These are phyloP conservation scores for Trochalopteron elliotii DNA, from an alignment of 2,113 vertebrate species.

Conservation along the genomic window DNA sequence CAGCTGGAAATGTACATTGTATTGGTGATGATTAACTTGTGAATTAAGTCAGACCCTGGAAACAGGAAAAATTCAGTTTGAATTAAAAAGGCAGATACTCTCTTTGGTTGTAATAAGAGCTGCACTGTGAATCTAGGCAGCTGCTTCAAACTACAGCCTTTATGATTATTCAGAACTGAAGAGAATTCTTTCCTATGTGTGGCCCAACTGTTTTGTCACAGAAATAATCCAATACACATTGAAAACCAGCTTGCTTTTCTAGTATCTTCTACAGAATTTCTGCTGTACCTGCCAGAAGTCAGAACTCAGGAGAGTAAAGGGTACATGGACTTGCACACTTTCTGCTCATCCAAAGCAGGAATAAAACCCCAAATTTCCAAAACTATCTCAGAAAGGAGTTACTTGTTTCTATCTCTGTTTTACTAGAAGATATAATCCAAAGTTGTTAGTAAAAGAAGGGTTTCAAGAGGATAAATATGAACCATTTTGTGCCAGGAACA, in stretches of 20 bases:
- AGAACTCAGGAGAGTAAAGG: background rate
- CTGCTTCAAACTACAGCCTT: background rate
- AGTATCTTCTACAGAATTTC: background rate
- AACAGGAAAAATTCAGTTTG: background rate
- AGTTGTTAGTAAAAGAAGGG: background rate
- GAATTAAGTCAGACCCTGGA: background rate
- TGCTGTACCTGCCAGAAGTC: background rate
- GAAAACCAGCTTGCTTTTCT: background rate
- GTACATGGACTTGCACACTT: background rate
- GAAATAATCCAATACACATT: background rate
- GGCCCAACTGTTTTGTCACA: background rate
- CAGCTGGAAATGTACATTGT: background rate
- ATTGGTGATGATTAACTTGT: background rate
- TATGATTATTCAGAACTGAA: background rate
- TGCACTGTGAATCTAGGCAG: background rate
- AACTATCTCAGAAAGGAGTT: background rate
- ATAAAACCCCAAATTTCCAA: background rate
- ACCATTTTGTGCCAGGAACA: background rate
- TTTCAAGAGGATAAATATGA: background rate
- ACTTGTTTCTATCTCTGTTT: background rate
- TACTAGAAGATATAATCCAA: background rate
- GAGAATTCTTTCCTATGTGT: background rate
- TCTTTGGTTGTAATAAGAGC: background rate
- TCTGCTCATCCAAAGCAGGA: background rate
- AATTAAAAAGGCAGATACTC: background rate